These are phyloP conservation scores for Lordiphosa collinella DNA, from an alignment of 1,140 invertebrate species.

Conservation along the genomic window DNA sequence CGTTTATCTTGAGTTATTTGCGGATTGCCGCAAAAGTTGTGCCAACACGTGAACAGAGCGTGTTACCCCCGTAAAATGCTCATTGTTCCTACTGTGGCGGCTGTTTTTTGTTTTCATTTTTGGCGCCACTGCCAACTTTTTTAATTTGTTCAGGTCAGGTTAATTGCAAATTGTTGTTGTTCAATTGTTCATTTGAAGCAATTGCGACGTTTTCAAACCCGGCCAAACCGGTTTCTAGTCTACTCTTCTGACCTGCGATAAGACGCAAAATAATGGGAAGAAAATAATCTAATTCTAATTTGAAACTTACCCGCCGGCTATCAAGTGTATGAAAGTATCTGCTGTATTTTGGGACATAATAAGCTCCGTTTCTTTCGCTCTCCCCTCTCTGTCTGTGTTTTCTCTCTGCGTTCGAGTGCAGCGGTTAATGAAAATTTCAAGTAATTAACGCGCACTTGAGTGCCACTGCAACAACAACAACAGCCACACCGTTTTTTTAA, in stretches of 20 bases:
- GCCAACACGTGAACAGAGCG: constrained; percentile 56
- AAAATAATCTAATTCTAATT: constrained; percentile 3
- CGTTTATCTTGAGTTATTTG: not conserved
- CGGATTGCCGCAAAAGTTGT: constrained; percentile 7
- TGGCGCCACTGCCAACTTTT: constrained; percentile 60
- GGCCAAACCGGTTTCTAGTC: constrained; percentile 49
- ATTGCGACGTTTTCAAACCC: constrained; percentile 52
- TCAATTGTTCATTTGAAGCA: constrained; percentile 20
- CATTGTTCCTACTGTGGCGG: constrained; percentile 5
- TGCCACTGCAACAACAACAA: constrained; percentile 3
- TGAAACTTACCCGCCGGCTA: constrained; percentile 63
- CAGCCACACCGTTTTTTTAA: constrained; percentile 14
- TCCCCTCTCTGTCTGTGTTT: constrained; percentile 1
- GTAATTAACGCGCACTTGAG: constrained; percentile 60
- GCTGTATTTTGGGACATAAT: constrained; percentile 63
- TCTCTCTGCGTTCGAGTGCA: not conserved
- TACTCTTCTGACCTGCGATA: constrained; percentile 54
- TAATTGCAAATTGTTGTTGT: constrained; percentile 24
- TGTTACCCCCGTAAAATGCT: constrained; percentile 25
- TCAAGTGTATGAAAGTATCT: constrained; percentile 61
- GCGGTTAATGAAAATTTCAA: not conserved
- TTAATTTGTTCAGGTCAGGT: constrained; percentile 6
- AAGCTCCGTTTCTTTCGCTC: not conserved
- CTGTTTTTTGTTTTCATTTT: constrained; percentile 49
- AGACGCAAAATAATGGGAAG: constrained; percentile 39